Conservation (phyloP, 2,113 vertebrate species). For the Myotis brandtii region DNA sequence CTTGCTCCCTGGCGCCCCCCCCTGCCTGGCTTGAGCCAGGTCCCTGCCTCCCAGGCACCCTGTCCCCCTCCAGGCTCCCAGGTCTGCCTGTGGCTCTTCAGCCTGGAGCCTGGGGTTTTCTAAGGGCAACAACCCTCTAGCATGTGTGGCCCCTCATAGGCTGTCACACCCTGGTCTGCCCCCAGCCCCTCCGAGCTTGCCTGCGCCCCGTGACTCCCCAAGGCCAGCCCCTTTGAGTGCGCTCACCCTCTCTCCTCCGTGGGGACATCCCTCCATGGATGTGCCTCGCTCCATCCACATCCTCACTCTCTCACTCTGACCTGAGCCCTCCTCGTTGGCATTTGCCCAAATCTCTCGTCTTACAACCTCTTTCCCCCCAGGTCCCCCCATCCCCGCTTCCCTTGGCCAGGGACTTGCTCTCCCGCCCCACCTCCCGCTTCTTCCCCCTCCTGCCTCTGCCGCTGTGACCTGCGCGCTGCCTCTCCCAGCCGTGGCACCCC, state of each 20-base stretch:
- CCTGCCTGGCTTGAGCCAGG: neutral
- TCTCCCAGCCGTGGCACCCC: no score
- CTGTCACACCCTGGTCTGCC: neutral
- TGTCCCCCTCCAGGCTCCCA: neutral
- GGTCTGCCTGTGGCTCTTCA: neutral
- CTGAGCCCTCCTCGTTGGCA: neutral
- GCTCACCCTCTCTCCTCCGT: neutral
- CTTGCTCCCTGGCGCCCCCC: rapidly evolving
- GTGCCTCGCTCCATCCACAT: neutral
- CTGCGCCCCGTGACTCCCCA: rapidly evolving
- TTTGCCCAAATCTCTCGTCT: neutral
- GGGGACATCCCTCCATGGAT: rapidly evolving
- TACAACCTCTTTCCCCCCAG: neutral
- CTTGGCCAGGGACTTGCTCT: no score
- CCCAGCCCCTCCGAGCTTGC: neutral
- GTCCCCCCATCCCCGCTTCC: no score
- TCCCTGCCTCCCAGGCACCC: neutral
- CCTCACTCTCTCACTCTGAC: neutral
- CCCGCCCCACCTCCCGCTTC: rapidly evolving
- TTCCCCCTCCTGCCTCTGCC: neutral
- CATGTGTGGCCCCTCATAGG: neutral
- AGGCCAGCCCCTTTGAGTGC: neutral
- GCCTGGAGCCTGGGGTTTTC: neutral
- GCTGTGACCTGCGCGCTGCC: neutral
- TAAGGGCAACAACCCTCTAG: neutral